Evolutionary conservation across 2,113 vertebrate genomes (phyloP), one percentile per base, ranked within the genome.

Genomic region (Phyllostomus hastatus): DNA sequence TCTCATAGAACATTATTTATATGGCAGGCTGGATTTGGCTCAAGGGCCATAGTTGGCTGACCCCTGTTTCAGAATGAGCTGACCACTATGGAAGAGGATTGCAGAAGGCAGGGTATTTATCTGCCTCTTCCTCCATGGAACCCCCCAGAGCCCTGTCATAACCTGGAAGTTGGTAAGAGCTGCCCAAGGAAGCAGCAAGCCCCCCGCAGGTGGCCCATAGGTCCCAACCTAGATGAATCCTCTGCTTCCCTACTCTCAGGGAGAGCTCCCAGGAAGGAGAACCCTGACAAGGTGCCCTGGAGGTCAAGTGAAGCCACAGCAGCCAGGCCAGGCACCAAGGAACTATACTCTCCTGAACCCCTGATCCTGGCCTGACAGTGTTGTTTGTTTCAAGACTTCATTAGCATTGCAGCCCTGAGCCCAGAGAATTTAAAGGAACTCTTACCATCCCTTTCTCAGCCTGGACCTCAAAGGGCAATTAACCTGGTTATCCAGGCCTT

Each of bases 401-500:
- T 95, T 73, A 83, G 33, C 50, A 14, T 83, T 24, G 16, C 61
- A 59, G 57, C 67, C 0, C 5, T 85, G 66, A 33, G 92, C 76
- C 88, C 69, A 31, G 73, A 91, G 96, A 95, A 83, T 59, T 75
- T 41, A 90, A 72, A 95, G 90, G 61, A 1, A 0, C 67, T 35
- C 5, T 59, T 88, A 64, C 87, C 80, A n/a, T 61, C 3, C 14
- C 85, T 61, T 92, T 87, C 69, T 76, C 86, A 81, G 93, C 69
- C 90, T 87, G 75, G 38, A 95, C 96, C 95, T 97, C 96, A 87
- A 95, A 97, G 97, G 95, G 46, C 97, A 97, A 82, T 92, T 98
- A 97, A 70, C 90, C 94, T 82, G 90, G 96, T 94, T 95, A 88
- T 64, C 97, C 59, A 92, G 85, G 67, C 93, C 88, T 82, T 96